Evolutionary conservation across 2,797 vertebrate genomes (phyloP).

Genomic region (Vultur gryphus): DNA sequence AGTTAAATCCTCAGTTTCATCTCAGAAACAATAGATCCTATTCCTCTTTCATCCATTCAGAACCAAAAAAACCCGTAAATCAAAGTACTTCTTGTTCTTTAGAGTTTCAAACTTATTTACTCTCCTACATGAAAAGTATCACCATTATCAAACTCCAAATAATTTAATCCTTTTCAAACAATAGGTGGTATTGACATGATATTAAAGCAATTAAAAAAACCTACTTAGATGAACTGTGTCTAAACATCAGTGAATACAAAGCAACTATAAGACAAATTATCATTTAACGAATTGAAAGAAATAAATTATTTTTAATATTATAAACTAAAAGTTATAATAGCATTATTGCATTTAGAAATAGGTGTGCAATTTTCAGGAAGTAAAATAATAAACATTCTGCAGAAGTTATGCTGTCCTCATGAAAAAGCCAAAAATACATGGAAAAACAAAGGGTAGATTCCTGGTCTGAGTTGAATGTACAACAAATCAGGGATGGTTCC

Average conservation of each 20-base stretch:
- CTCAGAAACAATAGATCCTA: background rate
- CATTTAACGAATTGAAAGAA: background rate
- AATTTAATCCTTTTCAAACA: background rate
- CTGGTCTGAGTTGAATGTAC: background rate
- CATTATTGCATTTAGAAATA: background rate
- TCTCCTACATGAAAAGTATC: background rate
- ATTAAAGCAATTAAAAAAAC: background rate
- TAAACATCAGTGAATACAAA: background rate
- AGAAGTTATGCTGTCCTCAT: background rate
- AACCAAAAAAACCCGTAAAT: rapidly evolving
- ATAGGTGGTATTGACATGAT: background rate
- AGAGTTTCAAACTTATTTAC: background rate
- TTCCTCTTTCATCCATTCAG: background rate
- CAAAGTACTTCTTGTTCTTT: background rate
- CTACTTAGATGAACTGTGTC: background rate
- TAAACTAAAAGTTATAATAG: background rate
- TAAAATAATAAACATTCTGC: background rate
- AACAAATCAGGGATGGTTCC: background rate
- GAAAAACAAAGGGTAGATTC: background rate
- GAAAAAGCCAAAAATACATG: background rate
- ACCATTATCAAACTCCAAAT: background rate
- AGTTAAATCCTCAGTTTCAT: background rate
- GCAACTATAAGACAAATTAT: background rate
- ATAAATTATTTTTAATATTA: background rate
- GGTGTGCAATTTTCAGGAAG: background rate